Evolutionary conservation across 2,113 vertebrate species (phyloP).

Genomic region (Paradisaea rubra): DNA sequence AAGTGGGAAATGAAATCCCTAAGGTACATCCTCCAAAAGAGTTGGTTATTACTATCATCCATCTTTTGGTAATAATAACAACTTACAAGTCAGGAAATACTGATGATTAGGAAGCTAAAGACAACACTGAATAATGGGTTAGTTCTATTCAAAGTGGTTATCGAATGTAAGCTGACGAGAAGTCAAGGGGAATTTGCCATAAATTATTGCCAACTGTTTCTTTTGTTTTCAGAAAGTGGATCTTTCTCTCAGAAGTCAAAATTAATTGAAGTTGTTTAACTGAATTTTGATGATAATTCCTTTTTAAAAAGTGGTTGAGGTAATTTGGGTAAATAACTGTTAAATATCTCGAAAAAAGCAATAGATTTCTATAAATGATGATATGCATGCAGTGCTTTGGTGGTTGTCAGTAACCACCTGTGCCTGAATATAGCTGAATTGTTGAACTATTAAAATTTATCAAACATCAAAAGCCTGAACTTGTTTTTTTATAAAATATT

Average conservation of each 20-base stretch:
- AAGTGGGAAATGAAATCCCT: not conserved
- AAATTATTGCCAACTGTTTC: not conserved
- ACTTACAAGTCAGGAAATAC: slow-evolving; percentile 4
- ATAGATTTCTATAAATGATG: not conserved
- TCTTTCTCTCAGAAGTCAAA: not conserved
- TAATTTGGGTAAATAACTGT: not conserved
- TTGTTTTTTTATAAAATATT: not conserved
- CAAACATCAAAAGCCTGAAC: not conserved
- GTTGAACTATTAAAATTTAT: not conserved
- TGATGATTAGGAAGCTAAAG: not conserved
- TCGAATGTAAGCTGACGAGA: not conserved
- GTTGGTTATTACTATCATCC: slow-evolving; percentile 12
- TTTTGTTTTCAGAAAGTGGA: not conserved
- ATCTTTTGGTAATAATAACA: slow-evolving; percentile 6
- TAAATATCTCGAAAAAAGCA: not conserved
- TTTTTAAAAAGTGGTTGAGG: not conserved
- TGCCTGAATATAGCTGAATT: not conserved
- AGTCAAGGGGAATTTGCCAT: not conserved
- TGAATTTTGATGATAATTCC: not conserved
- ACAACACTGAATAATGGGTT: slow-evolving; percentile 23
- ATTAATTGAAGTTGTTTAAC: not conserved
- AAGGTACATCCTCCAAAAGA: not conserved
- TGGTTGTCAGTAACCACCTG: not conserved
- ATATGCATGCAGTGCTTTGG: not conserved
- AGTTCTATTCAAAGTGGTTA: not conserved